Evolutionary conservation across 2,797 vertebrate species (phyloP).

Genomic region (Acestrorhynchus altus): DNA sequence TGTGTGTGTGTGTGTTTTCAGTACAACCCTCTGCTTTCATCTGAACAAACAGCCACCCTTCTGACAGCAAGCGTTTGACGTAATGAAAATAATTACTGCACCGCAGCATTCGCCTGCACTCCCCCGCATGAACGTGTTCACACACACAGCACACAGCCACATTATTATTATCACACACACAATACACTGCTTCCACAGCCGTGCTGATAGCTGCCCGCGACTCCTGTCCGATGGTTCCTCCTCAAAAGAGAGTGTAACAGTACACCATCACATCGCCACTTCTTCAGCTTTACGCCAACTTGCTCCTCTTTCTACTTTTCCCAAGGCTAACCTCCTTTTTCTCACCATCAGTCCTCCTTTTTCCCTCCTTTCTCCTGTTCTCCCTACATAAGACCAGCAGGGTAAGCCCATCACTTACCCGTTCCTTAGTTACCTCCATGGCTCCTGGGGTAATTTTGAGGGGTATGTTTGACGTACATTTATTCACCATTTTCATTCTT

Average conservation of each 20-base stretch:
- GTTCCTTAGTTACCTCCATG: background rate
- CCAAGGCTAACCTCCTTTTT: background rate
- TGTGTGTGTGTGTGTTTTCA: background rate
- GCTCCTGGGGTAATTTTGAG: too few relatives aligned
- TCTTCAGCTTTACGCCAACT: background rate
- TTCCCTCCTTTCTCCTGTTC: background rate
- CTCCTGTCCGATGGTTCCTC: background rate
- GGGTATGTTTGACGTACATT: too few relatives aligned
- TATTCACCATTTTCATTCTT: too few relatives aligned
- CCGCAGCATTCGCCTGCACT: background rate
- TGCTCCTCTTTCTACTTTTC: background rate
- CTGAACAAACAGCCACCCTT: slow-evolving; percentile 25
- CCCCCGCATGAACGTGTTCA: background rate
- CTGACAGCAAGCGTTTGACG: slow-evolving; percentile 43
- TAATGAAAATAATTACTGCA: slow-evolving; percentile 52
- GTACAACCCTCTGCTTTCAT: slow-evolving; percentile 8
- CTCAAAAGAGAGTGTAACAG: background rate
- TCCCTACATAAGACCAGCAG: background rate
- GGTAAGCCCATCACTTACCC: background rate
- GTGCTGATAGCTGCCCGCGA: background rate
- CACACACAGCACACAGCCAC: too few relatives aligned
- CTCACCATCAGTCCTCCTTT: background rate
- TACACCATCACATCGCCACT: background rate
- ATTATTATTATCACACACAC: too few relatives aligned
- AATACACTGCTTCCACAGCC: slow-evolving; percentile 6